A percentile compares a stretch with the other conserved stretches of the same genome.
These are phyloP conservation scores for Nycticebus coucang DNA, from an alignment of 2,113 vertebrate genomes.

Conservation along the genomic window DNA sequence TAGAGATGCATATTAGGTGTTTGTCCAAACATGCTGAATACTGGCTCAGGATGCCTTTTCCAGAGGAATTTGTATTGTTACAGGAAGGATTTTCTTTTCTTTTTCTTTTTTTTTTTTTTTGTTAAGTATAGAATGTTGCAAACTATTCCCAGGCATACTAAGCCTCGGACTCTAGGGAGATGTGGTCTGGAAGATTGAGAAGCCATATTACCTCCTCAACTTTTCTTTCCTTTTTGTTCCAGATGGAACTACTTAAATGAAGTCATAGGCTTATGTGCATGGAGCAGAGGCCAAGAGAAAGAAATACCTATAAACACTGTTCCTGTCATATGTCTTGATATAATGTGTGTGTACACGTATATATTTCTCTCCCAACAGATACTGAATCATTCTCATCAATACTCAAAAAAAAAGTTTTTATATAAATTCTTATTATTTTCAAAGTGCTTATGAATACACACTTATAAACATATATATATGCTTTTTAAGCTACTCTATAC, in stretches of 20 bases:
- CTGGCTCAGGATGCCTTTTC: constrained; percentile 34
- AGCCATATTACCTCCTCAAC: constrained; percentile 68
- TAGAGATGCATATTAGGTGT: neutral
- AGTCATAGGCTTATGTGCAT: constrained; percentile 59
- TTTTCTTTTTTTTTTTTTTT: constrained; percentile 44
- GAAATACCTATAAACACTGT: constrained; percentile 48
- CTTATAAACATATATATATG: neutral
- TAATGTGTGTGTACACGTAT: neutral
- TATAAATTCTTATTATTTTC: neutral
- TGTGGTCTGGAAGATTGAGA: constrained; percentile 73
- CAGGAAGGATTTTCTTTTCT: constrained; percentile 30
- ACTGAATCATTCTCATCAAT: neutral
- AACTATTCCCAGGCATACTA: constrained; percentile 76
- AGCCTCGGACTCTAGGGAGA: constrained; percentile 65
- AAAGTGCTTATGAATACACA: neutral
- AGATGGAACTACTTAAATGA: constrained; percentile 79
- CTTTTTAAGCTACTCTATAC: neutral
- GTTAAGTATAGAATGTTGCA: constrained; percentile 65
- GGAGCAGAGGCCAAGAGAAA: constrained; percentile 48
- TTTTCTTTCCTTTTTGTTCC: constrained; percentile 69
- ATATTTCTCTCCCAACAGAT: neutral
- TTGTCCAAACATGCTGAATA: constrained; percentile 2
- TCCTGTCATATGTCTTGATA: constrained; percentile 17
- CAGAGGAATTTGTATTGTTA: constrained; percentile 62
- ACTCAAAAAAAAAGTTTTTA: neutral